These are phyloP conservation scores for Orbicella faveolata DNA, from an alignment of 64 coral and sea anemone species.

Conservation along the genomic window DNA sequence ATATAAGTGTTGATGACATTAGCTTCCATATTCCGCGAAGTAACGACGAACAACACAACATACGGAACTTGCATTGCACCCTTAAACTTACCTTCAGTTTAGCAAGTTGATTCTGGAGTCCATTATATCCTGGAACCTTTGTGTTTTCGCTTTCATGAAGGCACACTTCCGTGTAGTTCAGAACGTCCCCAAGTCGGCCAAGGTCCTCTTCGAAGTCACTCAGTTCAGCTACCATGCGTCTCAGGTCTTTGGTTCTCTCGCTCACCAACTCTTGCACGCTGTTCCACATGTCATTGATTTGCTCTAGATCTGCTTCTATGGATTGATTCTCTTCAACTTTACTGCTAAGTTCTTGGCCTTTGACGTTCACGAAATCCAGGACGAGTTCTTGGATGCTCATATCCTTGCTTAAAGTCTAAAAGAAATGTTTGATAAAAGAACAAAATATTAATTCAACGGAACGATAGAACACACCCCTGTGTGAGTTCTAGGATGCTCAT, in stretches of 20 bases:
- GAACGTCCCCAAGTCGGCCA: slow-evolving; percentile 62
- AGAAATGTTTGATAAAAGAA: neutral
- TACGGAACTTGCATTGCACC: no score
- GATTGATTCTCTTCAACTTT: slow-evolving; percentile 65
- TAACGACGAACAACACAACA: no score
- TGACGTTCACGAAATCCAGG: slow-evolving; percentile 88
- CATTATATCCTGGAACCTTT: slow-evolving; percentile 76
- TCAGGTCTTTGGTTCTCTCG: slow-evolving; percentile 55
- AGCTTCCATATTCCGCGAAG: no score
- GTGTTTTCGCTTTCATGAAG: slow-evolving; percentile 65
- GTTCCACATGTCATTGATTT: slow-evolving; percentile 78
- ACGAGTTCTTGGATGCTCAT: slow-evolving; percentile 87
- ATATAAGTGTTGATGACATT: no score
- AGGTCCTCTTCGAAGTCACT: slow-evolving; percentile 75
- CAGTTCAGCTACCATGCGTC: slow-evolving; percentile 58
- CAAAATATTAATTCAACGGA: no score
- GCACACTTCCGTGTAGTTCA: slow-evolving; percentile 91
- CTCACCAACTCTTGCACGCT: slow-evolving; percentile 55
- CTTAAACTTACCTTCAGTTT: slow-evolving; percentile 71
- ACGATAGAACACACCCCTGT: no score
- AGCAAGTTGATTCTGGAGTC: slow-evolving; percentile 83
- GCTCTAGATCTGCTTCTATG: slow-evolving; percentile 80
- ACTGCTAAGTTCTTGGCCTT: slow-evolving; percentile 84
- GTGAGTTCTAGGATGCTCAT: no score
- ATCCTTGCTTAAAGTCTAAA: slow-evolving; percentile 74